Conservation (phyloP, 2,113 vertebrate genomes). For the Lutjanus erythropterus region DNA sequence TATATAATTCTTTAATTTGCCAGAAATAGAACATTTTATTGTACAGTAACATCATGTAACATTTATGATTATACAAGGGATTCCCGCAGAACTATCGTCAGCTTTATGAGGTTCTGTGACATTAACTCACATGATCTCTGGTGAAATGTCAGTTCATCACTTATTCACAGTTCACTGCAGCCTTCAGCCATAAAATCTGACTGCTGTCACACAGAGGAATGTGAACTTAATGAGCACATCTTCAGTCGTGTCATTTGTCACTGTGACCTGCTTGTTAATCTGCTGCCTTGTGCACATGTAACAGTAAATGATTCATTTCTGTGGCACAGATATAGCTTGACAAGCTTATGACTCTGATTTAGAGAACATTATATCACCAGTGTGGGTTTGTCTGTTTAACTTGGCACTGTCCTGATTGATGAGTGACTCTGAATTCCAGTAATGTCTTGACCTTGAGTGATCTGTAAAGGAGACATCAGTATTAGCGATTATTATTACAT, state of each 20-base stretch:
- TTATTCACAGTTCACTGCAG: conserved; percentile 47
- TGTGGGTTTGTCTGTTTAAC: conserved; percentile 34
- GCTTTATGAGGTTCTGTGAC: conserved; percentile 40
- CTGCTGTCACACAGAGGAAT: conserved; percentile 30
- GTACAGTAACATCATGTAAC: background rate
- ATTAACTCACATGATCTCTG: conserved; percentile 49
- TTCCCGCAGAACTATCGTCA: background rate
- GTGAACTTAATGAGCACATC: conserved; percentile 42
- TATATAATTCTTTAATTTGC: background rate
- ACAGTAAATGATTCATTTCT: conserved; percentile 58
- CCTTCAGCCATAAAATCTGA: conserved; percentile 49
- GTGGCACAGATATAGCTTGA: conserved; percentile 5
- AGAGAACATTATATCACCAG: background rate
- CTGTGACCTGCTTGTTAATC: conserved; percentile 62
- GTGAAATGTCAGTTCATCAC: conserved; percentile 33
- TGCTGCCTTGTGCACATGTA: conserved; percentile 19
- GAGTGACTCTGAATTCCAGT: conserved; percentile 16
- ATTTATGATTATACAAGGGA: conserved; percentile 17
- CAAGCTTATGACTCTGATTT: background rate
- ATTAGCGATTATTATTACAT: background rate
- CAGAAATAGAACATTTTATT: background rate
- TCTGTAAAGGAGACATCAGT: conserved; percentile 54
- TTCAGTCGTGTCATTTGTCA: conserved; percentile 53
- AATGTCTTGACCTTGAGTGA: conserved; percentile 44
- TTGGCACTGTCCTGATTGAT: conserved; percentile 31